Percentiles rank a stretch among this genome's conserved stretches.
Evolutionary conservation across 2,113 vertebrate genomes (phyloP).

Genomic region (Muscicapa adusta): DNA sequence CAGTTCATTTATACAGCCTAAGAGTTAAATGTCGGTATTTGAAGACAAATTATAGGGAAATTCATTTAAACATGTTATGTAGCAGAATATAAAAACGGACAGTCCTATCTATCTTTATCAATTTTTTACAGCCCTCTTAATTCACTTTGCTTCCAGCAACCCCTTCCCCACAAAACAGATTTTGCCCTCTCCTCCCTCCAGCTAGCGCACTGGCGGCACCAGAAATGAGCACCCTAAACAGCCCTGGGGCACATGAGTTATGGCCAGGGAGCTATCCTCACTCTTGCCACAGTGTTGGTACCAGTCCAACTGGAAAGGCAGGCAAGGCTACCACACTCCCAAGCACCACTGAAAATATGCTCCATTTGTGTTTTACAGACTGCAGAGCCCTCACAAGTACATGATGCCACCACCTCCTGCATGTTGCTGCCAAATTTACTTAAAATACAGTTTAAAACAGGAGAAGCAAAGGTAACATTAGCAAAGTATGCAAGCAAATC

Average conservation of each 20-base stretch:
- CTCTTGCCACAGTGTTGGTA: background rate
- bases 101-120: slow-evolving; percentile 57
- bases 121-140: slow-evolving; percentile 52
- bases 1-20: slow-evolving; percentile 68
- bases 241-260: background rate
- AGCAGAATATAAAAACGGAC: slow-evolving; percentile 67
- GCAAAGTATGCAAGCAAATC: background rate
- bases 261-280: background rate
- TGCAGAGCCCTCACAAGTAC: background rate
- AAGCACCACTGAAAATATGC: background rate
- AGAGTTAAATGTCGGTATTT: slow-evolving; percentile 71
- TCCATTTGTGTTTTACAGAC: background rate
- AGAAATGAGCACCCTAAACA: background rate
- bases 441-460: background rate
- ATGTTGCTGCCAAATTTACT: background rate
- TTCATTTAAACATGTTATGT: slow-evolving; percentile 71
- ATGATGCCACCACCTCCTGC: background rate
- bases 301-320: background rate
- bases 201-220: background rate
- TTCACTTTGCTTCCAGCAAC: slow-evolving; percentile 46
- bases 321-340: background rate
- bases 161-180: slow-evolving; percentile 8
- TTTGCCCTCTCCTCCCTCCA: slow-evolving; percentile 18
- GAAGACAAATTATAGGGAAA: slow-evolving; percentile 72
- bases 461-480: background rate